A percentile compares a stretch with the other conserved stretches of the same genome.
Conservation (phyloP, 2,113 vertebrate genomes). For the Crotophaga sulcirostris region DNA sequence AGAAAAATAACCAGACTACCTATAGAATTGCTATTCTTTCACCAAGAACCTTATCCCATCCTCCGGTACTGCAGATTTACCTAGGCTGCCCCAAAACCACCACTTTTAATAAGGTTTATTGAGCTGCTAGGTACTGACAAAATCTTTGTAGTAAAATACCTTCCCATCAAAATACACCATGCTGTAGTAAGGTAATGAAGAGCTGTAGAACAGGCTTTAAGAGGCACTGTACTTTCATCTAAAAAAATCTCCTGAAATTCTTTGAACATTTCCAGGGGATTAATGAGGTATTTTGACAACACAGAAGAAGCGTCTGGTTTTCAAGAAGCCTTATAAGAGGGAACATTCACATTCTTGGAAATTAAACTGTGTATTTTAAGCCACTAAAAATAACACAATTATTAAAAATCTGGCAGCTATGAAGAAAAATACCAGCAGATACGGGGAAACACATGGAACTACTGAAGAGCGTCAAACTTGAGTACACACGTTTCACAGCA, state of each 20-base stretch:
- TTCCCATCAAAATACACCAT: background rate
- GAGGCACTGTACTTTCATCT: constrained; percentile 57
- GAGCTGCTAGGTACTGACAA: background rate
- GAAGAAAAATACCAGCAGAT: constrained; percentile 27
- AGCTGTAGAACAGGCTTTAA: constrained; percentile 58
- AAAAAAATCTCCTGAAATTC: constrained; percentile 62
- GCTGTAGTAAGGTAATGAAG: constrained; percentile 18
- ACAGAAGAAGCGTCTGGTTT: constrained; percentile 28
- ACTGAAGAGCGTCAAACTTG: constrained; percentile 39
- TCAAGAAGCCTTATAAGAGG: constrained; percentile 56
- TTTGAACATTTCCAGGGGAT: constrained; percentile 61
- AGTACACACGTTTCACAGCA: constrained; percentile 33
- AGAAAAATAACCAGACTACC: background rate
- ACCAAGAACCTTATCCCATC: background rate
- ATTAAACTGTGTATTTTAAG: constrained; percentile 37
- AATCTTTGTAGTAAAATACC: constrained; percentile 40
- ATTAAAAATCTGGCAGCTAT: constrained; percentile 58
- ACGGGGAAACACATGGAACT: constrained; percentile 29
- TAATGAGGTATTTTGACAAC: constrained; percentile 66
- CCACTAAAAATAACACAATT: constrained; percentile 62
- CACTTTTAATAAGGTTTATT: background rate
- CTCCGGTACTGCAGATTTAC: background rate
- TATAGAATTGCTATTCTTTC: background rate
- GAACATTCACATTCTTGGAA: constrained; percentile 37
- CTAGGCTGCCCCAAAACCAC: background rate